A percentile compares a stretch with the other conserved stretches of the same genome.
Evolutionary conservation across 1,140 invertebrate species (phyloP).

Genomic region (Euwallacea fornicatus): DNA sequence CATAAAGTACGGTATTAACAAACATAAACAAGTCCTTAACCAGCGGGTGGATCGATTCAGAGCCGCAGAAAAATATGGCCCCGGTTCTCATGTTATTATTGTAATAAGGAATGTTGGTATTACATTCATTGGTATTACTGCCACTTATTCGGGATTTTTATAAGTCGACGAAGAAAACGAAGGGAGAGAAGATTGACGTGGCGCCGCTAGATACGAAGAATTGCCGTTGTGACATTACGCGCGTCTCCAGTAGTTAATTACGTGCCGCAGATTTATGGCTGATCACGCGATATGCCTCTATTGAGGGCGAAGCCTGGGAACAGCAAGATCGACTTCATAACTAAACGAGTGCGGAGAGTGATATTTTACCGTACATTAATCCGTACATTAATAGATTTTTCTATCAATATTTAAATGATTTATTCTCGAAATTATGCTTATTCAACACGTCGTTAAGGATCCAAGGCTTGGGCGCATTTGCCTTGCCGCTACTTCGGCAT

Average conservation of each 20-base stretch:
- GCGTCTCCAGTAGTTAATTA: constrained; percentile 37
- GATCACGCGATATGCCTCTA: constrained; percentile 38
- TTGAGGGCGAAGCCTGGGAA: constrained; percentile 21
- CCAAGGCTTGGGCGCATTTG: too few species aligned
- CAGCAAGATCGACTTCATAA: too few species aligned
- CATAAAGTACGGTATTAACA: constrained; percentile 41
- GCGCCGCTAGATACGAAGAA: background rate
- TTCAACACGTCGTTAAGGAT: too few species aligned
- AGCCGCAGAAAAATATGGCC: background rate
- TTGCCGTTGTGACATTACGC: constrained; percentile 30
- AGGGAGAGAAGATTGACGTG: too few species aligned
- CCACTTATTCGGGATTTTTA: background rate
- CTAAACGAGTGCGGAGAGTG: too few species aligned
- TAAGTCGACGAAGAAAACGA: background rate
- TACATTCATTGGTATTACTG: background rate
- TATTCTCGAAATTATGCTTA: too few species aligned
- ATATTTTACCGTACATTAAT: too few species aligned
- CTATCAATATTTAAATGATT: too few species aligned
- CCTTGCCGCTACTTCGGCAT: too few species aligned
- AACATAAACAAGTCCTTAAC: constrained; percentile 41
- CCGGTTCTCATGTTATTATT: background rate
- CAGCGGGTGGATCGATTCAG: constrained; percentile 36
- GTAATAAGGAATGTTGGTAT: background rate
- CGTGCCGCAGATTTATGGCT: constrained; percentile 37
- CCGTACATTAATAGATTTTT: too few species aligned